Evolutionary conservation across 1,140 invertebrate species (phyloP).

Genomic region (Lanistes nyassanus): DNA sequence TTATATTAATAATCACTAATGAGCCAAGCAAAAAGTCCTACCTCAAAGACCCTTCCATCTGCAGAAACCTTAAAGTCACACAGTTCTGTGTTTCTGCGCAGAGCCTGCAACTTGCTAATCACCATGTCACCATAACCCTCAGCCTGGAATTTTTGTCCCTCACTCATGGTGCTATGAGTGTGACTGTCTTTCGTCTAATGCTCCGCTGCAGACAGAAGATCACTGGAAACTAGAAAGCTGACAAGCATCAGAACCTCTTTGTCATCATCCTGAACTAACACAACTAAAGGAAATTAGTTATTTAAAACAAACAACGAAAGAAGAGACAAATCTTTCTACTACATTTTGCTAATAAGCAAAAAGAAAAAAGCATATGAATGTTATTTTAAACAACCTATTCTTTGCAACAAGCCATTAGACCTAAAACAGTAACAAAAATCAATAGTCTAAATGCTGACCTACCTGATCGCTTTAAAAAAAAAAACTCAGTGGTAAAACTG

Average conservation of each 20-base stretch:
- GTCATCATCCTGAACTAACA: too few relatives aligned
- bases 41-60: slow-evolving; percentile 59
- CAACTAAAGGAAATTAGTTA: neutral
- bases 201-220: neutral
- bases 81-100: slow-evolving; percentile 55
- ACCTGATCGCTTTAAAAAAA: too few relatives aligned
- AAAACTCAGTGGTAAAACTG: too few relatives aligned
- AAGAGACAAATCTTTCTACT: neutral
- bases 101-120: slow-evolving; percentile 48
- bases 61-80: slow-evolving; percentile 62
- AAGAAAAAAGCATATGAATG: too few relatives aligned
- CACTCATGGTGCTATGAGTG: slow-evolving; percentile 33
- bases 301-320: neutral
- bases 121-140: slow-evolving; percentile 59
- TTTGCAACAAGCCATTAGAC: neutral
- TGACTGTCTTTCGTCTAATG: neutral
- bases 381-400: neutral
- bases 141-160: slow-evolving; percentile 44
- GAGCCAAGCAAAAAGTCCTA: slow-evolving; percentile 25
- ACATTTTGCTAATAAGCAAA: too few relatives aligned
- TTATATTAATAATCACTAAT: neutral
- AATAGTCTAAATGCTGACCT: neutral
- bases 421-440: neutral
- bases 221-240: slow-evolving; percentile 3
- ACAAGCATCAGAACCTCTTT: too few relatives aligned